Evolutionary conservation across 2,113 vertebrate genomes (phyloP).

Genomic region (Sorex fumeus): DNA sequence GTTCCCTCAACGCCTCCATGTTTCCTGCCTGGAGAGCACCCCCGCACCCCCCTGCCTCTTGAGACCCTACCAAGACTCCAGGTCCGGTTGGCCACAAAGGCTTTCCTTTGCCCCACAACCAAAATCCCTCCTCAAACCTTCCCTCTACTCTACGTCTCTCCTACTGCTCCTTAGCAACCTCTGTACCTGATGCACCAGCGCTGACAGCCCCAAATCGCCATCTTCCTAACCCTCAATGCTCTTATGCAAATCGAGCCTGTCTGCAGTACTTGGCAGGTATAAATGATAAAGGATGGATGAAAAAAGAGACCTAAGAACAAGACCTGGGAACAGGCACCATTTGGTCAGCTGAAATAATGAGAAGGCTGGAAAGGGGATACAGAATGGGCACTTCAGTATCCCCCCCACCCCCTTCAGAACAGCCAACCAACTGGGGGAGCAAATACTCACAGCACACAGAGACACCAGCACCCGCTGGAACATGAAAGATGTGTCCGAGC

Average conservation of each 20-base stretch:
- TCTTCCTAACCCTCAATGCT: neutral
- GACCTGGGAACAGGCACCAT: neutral
- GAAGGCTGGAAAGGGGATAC: neutral
- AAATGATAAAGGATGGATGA: neutral
- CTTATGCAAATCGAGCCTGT: neutral
- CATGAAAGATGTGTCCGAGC: conserved; percentile 95
- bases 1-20: neutral
- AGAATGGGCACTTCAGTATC: neutral
- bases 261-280: neutral
- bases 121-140: neutral
- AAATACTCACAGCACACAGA: conserved; percentile 91
- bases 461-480: conserved; percentile 97
- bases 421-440: neutral
- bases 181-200: neutral
- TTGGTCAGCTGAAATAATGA: neutral
- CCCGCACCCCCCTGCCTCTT: neutral
- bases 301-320: neutral
- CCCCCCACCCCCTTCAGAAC: neutral
- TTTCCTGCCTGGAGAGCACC: neutral
- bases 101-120: conserved; percentile 10
- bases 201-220: neutral
- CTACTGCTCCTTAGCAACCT: neutral
- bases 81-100: neutral
- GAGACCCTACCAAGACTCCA: neutral
- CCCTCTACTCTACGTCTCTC: neutral